A percentile compares a stretch with the other conserved stretches of the same genome.
These are phyloP conservation scores for Rhyacophila brunnea DNA, from an alignment of 1,140 invertebrate genomes.

Conservation along the genomic window DNA sequence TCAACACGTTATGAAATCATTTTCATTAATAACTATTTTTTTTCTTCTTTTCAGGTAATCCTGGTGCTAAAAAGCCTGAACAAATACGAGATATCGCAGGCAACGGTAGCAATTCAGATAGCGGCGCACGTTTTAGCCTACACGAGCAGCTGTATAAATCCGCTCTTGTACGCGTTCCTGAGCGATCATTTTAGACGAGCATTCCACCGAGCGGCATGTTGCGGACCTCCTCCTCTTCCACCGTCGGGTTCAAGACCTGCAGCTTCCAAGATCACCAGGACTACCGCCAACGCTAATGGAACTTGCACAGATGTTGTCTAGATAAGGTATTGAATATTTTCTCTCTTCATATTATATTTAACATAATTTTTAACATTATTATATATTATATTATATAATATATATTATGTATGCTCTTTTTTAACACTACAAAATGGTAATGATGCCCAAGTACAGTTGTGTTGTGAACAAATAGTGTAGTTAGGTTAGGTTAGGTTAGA, in stretches of 20 bases:
- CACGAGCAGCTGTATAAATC: conserved; percentile 93
- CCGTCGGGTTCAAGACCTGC: conserved; percentile 4
- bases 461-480: too few species aligned
- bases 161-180: conserved; percentile 91
- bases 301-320: conserved; percentile 31
- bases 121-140: conserved; percentile 90
- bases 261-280: conserved; percentile 28
- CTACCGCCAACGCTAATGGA: conserved; percentile 29
- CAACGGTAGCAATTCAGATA: conserved; percentile 76
- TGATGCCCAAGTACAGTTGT: too few species aligned
- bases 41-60: conserved; percentile 63
- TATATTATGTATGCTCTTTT: too few species aligned
- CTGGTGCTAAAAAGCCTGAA: conserved; percentile 76
- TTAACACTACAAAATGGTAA: too few species aligned
- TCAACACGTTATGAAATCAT: too few species aligned
- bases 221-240: conserved; percentile 22
- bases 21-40: conserved; percentile 3
- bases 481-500: too few species aligned
- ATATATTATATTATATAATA: too few species aligned
- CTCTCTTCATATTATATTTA: too few species aligned
- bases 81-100: conserved; percentile 64
- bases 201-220: conserved; percentile 62
- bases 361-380: too few species aligned
- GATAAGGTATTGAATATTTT: too few species aligned
- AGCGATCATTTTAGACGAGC: conserved; percentile 86